Conservation (phyloP, 2,113 vertebrate species). For the Ascaphus truei region DNA sequence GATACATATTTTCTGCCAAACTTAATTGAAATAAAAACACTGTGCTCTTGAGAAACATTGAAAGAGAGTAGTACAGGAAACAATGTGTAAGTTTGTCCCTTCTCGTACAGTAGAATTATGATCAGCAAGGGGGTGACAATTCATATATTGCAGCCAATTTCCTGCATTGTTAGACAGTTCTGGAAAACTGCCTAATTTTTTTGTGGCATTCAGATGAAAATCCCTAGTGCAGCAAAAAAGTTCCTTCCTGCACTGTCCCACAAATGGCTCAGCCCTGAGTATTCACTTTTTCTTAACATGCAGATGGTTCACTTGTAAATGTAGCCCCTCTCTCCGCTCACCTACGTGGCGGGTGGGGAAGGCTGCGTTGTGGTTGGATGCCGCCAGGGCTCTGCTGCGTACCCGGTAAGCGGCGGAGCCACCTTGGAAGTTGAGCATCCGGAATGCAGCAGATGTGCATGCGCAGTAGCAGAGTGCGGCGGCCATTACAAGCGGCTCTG, state of each 20-base stretch:
- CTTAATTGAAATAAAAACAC: constrained; percentile 24
- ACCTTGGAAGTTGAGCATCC: no score
- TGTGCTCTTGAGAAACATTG: neutral
- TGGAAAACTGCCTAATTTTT: constrained; percentile 30
- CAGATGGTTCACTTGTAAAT: constrained; percentile 15
- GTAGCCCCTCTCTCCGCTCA: no score
- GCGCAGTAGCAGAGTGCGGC: no score
- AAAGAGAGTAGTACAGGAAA: constrained; percentile 1
- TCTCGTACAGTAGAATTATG: constrained; percentile 25
- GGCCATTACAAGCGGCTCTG: no score
- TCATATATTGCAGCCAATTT: constrained; percentile 29
- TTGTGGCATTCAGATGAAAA: constrained; percentile 16
- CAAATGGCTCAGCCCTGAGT: neutral
- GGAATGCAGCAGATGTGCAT: no score
- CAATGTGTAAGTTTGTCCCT: constrained; percentile 26
- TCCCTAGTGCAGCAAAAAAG: neutral
- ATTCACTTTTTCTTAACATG: constrained; percentile 16
- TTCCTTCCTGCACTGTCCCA: constrained; percentile 14
- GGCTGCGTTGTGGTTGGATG: no score
- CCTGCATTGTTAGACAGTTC: constrained; percentile 29
- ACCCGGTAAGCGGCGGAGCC: no score
- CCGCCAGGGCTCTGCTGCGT: no score
- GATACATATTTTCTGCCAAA: neutral
- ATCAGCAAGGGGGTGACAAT: constrained; percentile 22
- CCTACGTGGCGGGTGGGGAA: no score